These are phyloP conservation scores for Apistogramma diplotaenia DNA, from an alignment of 2,113 vertebrate genomes.

Conservation along the genomic window DNA sequence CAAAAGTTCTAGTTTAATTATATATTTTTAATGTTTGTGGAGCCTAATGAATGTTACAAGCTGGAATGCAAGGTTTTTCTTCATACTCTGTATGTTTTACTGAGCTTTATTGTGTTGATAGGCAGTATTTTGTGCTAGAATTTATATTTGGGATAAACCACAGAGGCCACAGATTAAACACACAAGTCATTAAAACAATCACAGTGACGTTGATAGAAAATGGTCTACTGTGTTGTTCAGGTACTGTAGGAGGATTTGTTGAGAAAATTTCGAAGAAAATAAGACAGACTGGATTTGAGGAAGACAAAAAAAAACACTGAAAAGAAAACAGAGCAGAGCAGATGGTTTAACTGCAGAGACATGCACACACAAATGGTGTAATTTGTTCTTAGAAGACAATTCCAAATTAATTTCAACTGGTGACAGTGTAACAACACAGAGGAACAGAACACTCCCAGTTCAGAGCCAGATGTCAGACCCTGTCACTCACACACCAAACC, in stretches of 20 bases:
- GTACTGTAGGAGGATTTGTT: not conserved
- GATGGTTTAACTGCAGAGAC: not conserved
- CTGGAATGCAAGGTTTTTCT: not conserved
- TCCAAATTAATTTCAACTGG: conserved; percentile 5
- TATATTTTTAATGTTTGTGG: too few species aligned
- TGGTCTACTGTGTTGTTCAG: not conserved
- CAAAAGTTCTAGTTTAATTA: too few species aligned
- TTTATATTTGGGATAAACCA: not conserved
- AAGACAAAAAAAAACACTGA: not conserved
- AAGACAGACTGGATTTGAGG: not conserved
- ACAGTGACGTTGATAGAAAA: not conserved
- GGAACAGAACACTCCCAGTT: not conserved
- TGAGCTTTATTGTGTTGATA: too few species aligned
- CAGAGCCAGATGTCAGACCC: conserved; percentile 19
- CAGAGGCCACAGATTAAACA: not conserved
- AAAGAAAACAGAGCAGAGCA: not conserved
- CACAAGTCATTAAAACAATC: not conserved
- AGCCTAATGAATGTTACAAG: too few species aligned
- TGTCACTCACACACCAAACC: not conserved
- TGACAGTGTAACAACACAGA: conserved; percentile 4
- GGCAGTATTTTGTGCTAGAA: too few species aligned
- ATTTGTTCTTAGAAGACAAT: not conserved
- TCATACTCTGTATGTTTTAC: not conserved
- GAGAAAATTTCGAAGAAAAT: not conserved
- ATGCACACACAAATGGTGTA: not conserved